Conservation (phyloP, 30 jellyfish, hydroid and myxozoan species). For the Aurelia sp. region DNA sequence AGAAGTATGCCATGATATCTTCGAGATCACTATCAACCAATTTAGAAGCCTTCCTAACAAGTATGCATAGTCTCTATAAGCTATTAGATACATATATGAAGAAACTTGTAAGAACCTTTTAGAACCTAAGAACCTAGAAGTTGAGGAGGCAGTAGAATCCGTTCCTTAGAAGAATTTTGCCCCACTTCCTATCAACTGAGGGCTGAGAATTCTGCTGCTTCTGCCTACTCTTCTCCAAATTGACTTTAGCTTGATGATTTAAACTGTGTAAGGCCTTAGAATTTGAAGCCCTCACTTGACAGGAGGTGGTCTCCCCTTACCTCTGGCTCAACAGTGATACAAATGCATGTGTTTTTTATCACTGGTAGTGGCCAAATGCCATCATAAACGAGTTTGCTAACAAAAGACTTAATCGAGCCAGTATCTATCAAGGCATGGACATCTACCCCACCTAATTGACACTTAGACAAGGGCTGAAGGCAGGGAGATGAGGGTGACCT, state of each 20-base stretch:
- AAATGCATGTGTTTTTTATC: neutral
- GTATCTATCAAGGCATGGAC: constrained; percentile 50
- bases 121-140: no score
- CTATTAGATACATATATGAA: no score
- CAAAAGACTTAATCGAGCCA: constrained; percentile 65
- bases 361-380: constrained; percentile 3
- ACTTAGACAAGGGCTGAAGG: constrained; percentile 22
- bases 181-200: constrained; percentile 39
- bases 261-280: constrained; percentile 18
- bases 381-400: constrained; percentile 8
- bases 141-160: no score
- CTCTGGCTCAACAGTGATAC: constrained; percentile 58
- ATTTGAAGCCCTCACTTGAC: no score
- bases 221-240: constrained; percentile 20
- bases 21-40: no score
- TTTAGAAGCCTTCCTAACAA: no score
- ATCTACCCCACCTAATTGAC: constrained; percentile 30
- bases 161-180: no score
- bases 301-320: no score
- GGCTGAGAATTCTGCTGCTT: constrained; percentile 8
- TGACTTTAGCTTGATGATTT: constrained; percentile 21
- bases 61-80: no score
- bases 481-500: constrained; percentile 36
- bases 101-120: no score
- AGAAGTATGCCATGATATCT: no score